A percentile compares a stretch with the other conserved stretches of the same genome.
phyloP scores from a whole-genome alignment of 2,888 invertebrate genomes.

The Nemotelus nigrinus region DNA sequence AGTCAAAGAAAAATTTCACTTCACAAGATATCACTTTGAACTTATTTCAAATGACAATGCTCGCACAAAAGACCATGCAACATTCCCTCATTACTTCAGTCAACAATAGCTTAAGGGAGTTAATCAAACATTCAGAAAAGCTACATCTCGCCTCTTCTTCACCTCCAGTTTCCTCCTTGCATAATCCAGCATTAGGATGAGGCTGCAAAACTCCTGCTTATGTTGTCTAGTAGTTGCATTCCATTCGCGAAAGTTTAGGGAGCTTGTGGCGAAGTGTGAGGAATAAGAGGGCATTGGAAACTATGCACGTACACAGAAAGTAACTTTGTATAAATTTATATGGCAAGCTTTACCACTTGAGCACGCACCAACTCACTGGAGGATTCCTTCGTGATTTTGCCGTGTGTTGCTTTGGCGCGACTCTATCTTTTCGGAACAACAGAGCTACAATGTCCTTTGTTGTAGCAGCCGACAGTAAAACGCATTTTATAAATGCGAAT shows the following conservation, averaged over 20 bases:
- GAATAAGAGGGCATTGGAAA: slow-evolving; percentile 6
- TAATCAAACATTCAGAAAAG: slow-evolving; percentile 41
- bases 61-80: background rate
- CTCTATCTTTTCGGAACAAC: background rate
- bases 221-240: background rate
- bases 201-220: too few species aligned
- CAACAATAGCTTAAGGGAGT: slow-evolving; percentile 39
- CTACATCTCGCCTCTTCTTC: background rate
- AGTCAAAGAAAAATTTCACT: background rate
- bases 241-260: slow-evolving; percentile 2
- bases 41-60: background rate
- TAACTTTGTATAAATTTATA: slow-evolving; percentile 29
- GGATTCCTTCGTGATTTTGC: background rate
- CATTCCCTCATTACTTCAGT: slow-evolving; percentile 39
- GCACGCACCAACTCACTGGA: slow-evolving; percentile 29
- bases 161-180: too few species aligned
- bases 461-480: slow-evolving; percentile 9
- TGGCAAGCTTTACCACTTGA: slow-evolving; percentile 32
- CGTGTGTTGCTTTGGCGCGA: background rate
- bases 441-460: slow-evolving; percentile 25
- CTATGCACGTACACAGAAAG: background rate
- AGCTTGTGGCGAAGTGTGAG: background rate
- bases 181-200: too few species aligned
- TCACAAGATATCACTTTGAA: slow-evolving; percentile 26
- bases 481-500: slow-evolving; percentile 13